These are phyloP conservation scores for Tryphoninae sp. DNA, from an alignment of 2,888 invertebrate species.

Conservation along the genomic window DNA sequence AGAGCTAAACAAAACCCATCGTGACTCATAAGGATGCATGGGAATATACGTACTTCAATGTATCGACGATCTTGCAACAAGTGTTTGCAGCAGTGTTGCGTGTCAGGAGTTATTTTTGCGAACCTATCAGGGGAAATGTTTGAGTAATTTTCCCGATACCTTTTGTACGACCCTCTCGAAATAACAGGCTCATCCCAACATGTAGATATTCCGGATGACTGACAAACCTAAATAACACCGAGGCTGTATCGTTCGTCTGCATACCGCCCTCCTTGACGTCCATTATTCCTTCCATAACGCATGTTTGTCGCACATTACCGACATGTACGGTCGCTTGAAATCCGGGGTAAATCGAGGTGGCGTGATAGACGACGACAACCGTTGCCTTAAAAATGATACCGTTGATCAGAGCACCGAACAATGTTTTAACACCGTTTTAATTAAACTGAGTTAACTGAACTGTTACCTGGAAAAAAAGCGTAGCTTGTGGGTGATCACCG, in stretches of 20 bases:
- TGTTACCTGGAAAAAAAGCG: constrained; percentile 83
- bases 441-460: not conserved
- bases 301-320: constrained; percentile 97
- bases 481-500: constrained; percentile 82
- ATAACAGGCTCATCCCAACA: constrained; percentile 89
- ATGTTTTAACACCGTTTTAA: not conserved
- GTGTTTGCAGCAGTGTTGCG: constrained; percentile 5
- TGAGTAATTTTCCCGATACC: constrained; percentile 93
- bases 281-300: constrained; percentile 91
- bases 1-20: constrained; percentile 33
- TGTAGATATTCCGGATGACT: constrained; percentile 94
- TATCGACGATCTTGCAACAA: constrained; percentile 17
- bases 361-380: constrained; percentile 94
- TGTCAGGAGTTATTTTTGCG: constrained; percentile 58
- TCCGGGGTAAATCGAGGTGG: constrained; percentile 91
- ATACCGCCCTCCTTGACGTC: constrained; percentile 85
- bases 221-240: constrained; percentile 94
- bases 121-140: constrained; percentile 84
- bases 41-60: constrained; percentile 25
- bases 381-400: constrained; percentile 87
- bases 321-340: constrained; percentile 97
- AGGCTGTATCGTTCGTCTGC: constrained; percentile 92
- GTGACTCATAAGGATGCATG: not conserved
- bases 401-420: not conserved
- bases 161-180: constrained; percentile 92